phyloP scores from a whole-genome alignment of 2,888 invertebrate species.

The Petrolisthes cinctipes region DNA sequence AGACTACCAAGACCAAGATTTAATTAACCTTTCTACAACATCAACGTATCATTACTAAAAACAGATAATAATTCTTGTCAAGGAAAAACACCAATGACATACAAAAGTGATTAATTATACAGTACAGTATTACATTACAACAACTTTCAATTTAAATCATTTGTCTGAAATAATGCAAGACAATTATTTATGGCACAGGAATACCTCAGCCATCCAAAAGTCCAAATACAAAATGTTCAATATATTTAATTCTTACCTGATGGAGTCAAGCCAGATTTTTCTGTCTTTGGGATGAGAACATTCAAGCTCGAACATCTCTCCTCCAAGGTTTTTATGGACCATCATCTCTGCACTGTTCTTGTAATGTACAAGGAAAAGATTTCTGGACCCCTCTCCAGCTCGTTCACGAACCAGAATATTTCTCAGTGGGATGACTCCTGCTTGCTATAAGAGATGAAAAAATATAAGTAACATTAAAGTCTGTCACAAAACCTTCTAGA shows the following conservation, averaged over 20 bases:
- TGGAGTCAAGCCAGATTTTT: constrained; percentile 88
- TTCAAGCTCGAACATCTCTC: constrained; percentile 94
- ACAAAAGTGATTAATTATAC: not conserved
- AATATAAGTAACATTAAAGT: too few species aligned
- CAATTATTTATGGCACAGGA: not conserved
- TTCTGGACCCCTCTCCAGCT: constrained; percentile 85
- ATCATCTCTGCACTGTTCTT: constrained; percentile 91
- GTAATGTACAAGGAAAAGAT: constrained; percentile 92
- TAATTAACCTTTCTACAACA: not conserved
- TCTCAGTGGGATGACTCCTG: constrained; percentile 91
- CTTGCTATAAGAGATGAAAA: constrained; percentile 73
- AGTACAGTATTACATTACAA: not conserved
- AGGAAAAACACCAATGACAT: not conserved
- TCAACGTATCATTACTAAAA: not conserved
- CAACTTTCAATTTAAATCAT: too few species aligned
- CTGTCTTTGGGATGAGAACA: constrained; percentile 89
- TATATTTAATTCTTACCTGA: constrained; percentile 74
- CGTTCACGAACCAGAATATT: constrained; percentile 93
- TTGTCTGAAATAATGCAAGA: not conserved
- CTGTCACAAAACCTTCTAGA: too few species aligned
- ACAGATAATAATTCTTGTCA: not conserved
- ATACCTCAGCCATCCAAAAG: not conserved
- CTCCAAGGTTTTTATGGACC: constrained; percentile 80
- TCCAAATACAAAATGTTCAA: not conserved
- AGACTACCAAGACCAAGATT: not conserved